A percentile compares a stretch with the other conserved stretches of the same genome.
Evolutionary conservation across 1,140 invertebrate species (phyloP).

Genomic region (Drosophila obscura): DNA sequence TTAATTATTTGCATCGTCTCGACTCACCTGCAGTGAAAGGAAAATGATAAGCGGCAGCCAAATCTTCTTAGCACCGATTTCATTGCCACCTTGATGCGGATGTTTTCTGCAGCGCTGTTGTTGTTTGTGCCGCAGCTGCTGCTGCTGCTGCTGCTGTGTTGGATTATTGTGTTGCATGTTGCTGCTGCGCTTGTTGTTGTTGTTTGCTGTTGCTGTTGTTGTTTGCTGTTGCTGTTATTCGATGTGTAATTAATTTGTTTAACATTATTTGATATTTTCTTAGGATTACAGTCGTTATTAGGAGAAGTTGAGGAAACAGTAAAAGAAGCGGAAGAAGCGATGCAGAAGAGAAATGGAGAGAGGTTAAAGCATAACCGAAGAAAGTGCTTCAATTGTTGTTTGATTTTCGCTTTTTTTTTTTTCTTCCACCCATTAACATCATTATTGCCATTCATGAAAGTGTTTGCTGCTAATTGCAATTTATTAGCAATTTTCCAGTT

Average conservation of each 20-base stretch:
- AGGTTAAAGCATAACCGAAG: conserved; percentile 5
- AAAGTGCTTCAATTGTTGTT: conserved; percentile 27
- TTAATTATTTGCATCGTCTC: conserved; percentile 48
- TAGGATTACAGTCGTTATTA: conserved; percentile 37
- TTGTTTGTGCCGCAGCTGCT: conserved; percentile 36
- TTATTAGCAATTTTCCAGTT: conserved; percentile 59
- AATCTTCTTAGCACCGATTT: conserved; percentile 75
- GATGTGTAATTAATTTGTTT: conserved; percentile 40
- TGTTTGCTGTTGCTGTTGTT: conserved; percentile 15
- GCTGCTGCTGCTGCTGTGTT: conserved; percentile 29
- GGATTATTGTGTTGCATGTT: conserved; percentile 30
- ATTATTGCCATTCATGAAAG: conserved; percentile 36
- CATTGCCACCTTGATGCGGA: conserved; percentile 42
- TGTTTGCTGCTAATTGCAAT: conserved; percentile 52
- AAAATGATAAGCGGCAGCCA: conserved; percentile 79
- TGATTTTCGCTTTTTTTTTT: conserved; percentile 34
- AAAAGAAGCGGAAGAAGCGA: conserved; percentile 14
- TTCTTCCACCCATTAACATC: conserved; percentile 13
- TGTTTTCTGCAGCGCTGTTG: conserved; percentile 50
- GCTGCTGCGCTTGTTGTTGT: conserved; percentile 31
- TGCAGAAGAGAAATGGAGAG: conserved; percentile 4
- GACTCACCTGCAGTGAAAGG: conserved; percentile 83
- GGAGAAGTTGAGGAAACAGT: not conserved
- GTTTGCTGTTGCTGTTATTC: conserved; percentile 17
- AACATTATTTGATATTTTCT: conserved; percentile 44